phyloP scores from a whole-genome alignment of 2,888 invertebrate species.

The Rhingia campestris region DNA sequence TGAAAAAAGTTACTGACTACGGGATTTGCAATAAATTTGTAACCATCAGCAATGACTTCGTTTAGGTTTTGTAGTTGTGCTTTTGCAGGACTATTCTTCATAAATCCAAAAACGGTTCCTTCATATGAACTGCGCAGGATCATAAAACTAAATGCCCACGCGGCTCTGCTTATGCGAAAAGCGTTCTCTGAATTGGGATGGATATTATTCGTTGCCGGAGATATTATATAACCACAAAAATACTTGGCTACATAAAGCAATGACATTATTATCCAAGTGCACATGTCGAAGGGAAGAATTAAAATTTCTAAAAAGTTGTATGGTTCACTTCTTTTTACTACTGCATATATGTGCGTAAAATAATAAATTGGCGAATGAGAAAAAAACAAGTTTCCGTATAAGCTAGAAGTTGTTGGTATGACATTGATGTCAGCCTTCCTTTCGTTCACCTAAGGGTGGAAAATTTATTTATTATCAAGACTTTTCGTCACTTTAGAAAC shows the following conservation, averaged over 20 bases:
- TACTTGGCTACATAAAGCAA: not conserved
- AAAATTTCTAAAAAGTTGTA: slow-evolving; percentile 20
- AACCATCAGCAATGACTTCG: slow-evolving; percentile 12
- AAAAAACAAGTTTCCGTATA: not conserved
- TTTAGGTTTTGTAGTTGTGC: not conserved
- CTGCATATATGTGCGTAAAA: not conserved
- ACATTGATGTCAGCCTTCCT: not conserved
- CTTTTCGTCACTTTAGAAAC: not conserved
- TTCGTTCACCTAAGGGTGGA: not conserved
- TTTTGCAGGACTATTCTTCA: not conserved
- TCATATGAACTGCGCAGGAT: slow-evolving; percentile 34
- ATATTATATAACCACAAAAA: not conserved
- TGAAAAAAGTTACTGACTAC: not conserved
- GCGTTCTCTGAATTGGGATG: not conserved
- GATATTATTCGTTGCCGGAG: not conserved
- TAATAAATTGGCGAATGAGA: not conserved
- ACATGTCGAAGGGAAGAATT: slow-evolving; percentile 26
- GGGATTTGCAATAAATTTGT: not conserved
- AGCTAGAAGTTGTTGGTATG: not conserved
- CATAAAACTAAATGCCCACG: slow-evolving; percentile 20
- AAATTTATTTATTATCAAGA: not conserved
- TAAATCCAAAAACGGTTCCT: slow-evolving; percentile 28
- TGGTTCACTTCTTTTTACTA: slow-evolving; percentile 7
- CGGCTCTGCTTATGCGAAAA: not conserved
- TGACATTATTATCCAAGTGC: slow-evolving; percentile 15